Evolutionary conservation across 2,888 invertebrate genomes (phyloP).

Genomic region (Drosophila recens): DNA sequence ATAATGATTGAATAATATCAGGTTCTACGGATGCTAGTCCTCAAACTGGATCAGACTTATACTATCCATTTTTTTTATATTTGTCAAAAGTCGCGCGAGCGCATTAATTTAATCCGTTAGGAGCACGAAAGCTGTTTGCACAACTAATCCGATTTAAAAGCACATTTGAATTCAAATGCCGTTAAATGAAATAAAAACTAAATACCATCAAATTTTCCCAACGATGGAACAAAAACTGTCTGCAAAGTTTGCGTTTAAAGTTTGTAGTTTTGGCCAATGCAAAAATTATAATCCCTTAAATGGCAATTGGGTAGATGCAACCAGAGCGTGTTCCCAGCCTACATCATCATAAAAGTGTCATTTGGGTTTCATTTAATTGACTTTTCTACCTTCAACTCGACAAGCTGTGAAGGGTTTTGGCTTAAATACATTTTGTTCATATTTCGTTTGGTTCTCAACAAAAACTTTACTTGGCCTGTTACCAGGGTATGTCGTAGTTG

Average conservation of each 20-base stretch:
- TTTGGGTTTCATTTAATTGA: constrained; percentile 15
- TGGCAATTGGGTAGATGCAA: constrained; percentile 50
- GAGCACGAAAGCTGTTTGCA: constrained; percentile 66
- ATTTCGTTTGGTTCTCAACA: background rate
- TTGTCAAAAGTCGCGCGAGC: constrained; percentile 38
- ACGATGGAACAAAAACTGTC: constrained; percentile 71
- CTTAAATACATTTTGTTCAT: background rate
- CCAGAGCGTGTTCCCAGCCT: background rate
- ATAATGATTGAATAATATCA: no score
- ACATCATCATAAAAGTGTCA: background rate
- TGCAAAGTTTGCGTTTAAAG: constrained; percentile 70
- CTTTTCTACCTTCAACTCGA: background rate
- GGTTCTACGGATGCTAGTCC: no score
- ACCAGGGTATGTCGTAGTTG: constrained; percentile 18
- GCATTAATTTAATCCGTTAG: constrained; percentile 76
- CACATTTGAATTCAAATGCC: constrained; percentile 79
- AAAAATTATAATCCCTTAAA: constrained; percentile 78
- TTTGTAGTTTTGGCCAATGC: constrained; percentile 58
- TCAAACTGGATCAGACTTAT: no score
- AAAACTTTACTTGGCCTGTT: background rate
- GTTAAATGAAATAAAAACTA: constrained; percentile 69
- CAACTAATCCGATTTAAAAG: constrained; percentile 79
- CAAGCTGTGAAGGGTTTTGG: background rate
- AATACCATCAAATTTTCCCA: constrained; percentile 42
- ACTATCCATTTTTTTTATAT: constrained; percentile 14